Percentiles rank a stretch among this genome's conserved stretches.
These are phyloP conservation scores for Pantherophis guttatus DNA, from an alignment of 2,113 vertebrate genomes.

Conservation along the genomic window DNA sequence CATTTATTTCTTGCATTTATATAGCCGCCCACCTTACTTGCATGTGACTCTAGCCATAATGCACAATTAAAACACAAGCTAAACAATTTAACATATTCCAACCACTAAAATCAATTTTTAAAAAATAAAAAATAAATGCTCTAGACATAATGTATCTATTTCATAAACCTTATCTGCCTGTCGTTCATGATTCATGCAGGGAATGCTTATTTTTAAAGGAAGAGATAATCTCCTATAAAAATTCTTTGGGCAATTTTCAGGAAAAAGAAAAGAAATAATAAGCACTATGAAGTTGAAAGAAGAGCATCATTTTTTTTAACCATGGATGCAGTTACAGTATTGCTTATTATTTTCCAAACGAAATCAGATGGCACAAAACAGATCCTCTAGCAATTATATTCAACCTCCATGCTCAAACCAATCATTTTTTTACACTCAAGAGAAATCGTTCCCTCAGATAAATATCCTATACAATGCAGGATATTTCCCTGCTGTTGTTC, in stretches of 20 bases:
- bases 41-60: neutral
- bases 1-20: neutral
- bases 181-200: neutral
- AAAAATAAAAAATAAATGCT: neutral
- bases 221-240: neutral
- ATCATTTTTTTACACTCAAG: neutral
- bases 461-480: neutral
- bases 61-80: neutral
- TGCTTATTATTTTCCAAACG: neutral
- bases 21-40: neutral
- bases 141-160: neutral
- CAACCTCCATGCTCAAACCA: neutral
- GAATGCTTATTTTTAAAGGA: neutral
- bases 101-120: neutral
- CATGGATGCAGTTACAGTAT: neutral
- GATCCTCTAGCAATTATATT: neutral
- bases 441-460: neutral
- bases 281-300: neutral
- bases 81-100: neutral
- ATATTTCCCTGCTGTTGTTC: neutral
- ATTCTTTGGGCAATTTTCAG: neutral
- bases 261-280: neutral
- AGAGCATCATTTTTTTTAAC: neutral
- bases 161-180: neutral
- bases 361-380: neutral